Percentiles rank a stretch among this genome's conserved stretches.
These are phyloP conservation scores for Boloria euphrosyne DNA, from an alignment of 2,888 invertebrate species.

Conservation along the genomic window DNA sequence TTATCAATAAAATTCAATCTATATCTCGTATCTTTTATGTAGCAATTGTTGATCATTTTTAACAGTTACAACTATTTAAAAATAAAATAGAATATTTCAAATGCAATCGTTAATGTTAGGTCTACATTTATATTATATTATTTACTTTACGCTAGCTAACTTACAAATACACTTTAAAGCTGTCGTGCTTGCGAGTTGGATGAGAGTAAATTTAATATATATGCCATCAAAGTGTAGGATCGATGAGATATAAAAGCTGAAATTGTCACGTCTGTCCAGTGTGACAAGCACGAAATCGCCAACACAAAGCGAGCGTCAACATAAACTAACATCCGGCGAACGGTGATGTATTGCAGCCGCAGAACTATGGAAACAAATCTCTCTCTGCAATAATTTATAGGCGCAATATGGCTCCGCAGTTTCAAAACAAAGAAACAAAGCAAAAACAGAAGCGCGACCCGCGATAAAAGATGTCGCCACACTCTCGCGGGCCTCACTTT, in stretches of 20 bases:
- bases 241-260: constrained; percentile 53
- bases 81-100: neutral
- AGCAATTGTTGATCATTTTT: constrained; percentile 16
- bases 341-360: constrained; percentile 77
- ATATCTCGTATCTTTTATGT: constrained; percentile 31
- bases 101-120: neutral
- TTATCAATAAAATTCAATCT: constrained; percentile 75
- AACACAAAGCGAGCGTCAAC: constrained; percentile 73
- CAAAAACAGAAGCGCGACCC: constrained; percentile 69
- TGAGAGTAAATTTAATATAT: constrained; percentile 35
- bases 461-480: constrained; percentile 78
- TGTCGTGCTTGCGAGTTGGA: constrained; percentile 13
- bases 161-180: constrained; percentile 9
- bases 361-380: constrained; percentile 81
- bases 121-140: neutral
- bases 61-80: neutral
- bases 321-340: constrained; percentile 78
- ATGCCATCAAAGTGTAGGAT: constrained; percentile 43
- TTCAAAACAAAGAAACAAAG: constrained; percentile 71
- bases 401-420: constrained; percentile 73
- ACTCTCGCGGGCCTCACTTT: constrained; percentile 61
- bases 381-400: constrained; percentile 76
- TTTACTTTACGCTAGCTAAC: neutral
- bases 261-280: constrained; percentile 54
- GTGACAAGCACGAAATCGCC: constrained; percentile 69